Conservation (phyloP, 2,888 invertebrate species). For the Eumerus sabulonum region DNA sequence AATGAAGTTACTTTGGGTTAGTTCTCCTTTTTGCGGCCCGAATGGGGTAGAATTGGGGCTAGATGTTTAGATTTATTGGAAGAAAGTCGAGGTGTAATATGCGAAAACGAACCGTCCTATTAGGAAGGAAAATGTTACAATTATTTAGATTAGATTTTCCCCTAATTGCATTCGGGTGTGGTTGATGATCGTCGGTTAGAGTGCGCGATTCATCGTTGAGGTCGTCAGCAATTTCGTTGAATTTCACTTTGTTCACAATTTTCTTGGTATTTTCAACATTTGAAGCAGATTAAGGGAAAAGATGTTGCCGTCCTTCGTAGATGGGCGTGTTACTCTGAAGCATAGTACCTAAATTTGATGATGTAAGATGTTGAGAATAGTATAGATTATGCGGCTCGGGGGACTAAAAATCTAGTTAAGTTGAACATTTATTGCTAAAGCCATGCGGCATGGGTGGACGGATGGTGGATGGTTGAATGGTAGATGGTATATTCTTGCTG, state of each 20-base stretch:
- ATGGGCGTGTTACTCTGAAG: no score
- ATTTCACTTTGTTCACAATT: constrained; percentile 14
- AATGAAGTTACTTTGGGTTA: constrained; percentile 54
- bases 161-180: constrained; percentile 57
- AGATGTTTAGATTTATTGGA: constrained; percentile 46
- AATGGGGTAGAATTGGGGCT: background rate
- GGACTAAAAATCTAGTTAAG: constrained; percentile 42
- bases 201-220: constrained; percentile 21
- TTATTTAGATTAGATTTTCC: constrained; percentile 60
- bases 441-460: background rate
- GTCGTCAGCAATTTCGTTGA: constrained; percentile 19
- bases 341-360: constrained; percentile 23
- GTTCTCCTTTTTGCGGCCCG: no score
- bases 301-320: no score
- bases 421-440: constrained; percentile 10
- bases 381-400: constrained; percentile 48
- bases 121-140: constrained; percentile 57
- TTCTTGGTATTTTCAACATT: no score
- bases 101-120: constrained; percentile 42
- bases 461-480: no score
- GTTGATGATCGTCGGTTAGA: constrained; percentile 21
- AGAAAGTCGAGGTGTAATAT: constrained; percentile 8
- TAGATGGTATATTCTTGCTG: constrained; percentile 7
- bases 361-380: constrained; percentile 15
- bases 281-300: no score